Base-by-base conservation (phyloP, 2,888 invertebrate genomes). In the Meiosimyza decipiens region DNA sequence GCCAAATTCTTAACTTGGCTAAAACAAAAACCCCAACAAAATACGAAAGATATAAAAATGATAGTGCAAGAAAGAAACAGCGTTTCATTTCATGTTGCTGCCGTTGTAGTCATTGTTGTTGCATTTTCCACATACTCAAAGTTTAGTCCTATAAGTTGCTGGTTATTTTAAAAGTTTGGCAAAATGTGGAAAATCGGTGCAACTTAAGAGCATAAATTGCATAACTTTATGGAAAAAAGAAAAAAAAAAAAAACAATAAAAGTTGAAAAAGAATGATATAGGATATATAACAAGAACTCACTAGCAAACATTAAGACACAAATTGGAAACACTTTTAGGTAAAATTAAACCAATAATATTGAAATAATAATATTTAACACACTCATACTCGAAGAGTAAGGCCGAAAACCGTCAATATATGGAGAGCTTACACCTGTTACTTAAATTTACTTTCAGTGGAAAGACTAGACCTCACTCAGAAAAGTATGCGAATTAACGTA, bases 91-190 rank as follows among this genome's bases (percentile, higher is more conserved):
- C 40, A 40, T 28, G 64, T 28, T 50, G 50, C 15, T 18, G 55
- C 49, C 5, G 65, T 28, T 59, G 50, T 47, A 62, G 52, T 22
- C 55, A 18, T 51, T 40, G 66, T 33, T 75, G 75, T 76, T 77
- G 75, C 81, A 81, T 82, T 81, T 70, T 70, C 54, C 70, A 70
- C 70, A 70, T 70, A 60, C 69, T 69, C 62, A 52, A 60, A 70
- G 63, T 47, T 54, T 54, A 70, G 62, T 70, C 63, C 51, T 69
- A 69, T 60, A 62, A 60, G 60, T 62, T 52, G 54, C 54, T 62
- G 70, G 70, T 62, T 70, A 70, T 70, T 70, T 70, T 52, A 47
- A 47, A 54, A 70, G 63, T 54, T 69, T 62, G 11, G 62, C 54
- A 52, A 54, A 62, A 60, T 62, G 62, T 54, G 51, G 69, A 62